Evolutionary conservation across 35 echinoderm and acorn worm genomes (phyloP).

Genomic region (Chiridota heheva): DNA sequence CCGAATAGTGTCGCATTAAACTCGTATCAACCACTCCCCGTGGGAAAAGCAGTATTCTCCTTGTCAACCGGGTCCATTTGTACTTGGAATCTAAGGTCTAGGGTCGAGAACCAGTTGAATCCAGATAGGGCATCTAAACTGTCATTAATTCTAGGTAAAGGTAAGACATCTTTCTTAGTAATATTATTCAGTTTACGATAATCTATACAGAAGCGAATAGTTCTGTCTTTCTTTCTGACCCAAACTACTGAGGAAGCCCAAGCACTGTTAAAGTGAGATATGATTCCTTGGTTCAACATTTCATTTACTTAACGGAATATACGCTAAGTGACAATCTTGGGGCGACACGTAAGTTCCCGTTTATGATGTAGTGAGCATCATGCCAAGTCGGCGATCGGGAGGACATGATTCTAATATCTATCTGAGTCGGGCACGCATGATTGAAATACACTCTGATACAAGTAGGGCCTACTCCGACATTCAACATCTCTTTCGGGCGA

Average conservation of each 20-base stretch:
- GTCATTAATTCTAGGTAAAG: conserved; percentile 52
- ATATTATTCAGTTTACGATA: conserved; percentile 22
- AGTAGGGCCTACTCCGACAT: too few relatives aligned
- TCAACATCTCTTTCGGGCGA: too few relatives aligned
- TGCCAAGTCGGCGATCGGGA: too few relatives aligned
- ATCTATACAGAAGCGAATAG: conserved; percentile 28
- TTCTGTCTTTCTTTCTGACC: conserved; percentile 43
- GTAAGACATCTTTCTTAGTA: conserved; percentile 30
- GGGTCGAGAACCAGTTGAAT: conserved; percentile 22
- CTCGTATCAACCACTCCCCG: neutral
- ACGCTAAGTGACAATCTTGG: too few relatives aligned
- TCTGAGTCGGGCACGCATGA: too few relatives aligned
- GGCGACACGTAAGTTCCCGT: too few relatives aligned
- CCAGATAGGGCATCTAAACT: conserved; percentile 46
- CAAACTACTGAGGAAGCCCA: conserved; percentile 34
- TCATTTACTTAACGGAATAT: conserved; percentile 29
- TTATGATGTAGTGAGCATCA: too few relatives aligned
- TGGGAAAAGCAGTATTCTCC: conserved; percentile 49
- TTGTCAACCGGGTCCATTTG: conserved; percentile 26
- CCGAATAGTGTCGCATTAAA: conserved; percentile 47
- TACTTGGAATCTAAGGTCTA: conserved; percentile 54
- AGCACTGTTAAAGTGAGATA: neutral
- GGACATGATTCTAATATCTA: too few relatives aligned
- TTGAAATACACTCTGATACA: too few relatives aligned
- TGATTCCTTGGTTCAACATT: conserved; percentile 30